Base-by-base conservation (phyloP, 2,113 vertebrate species). In the Phalacrocorax brasilianus region DNA sequence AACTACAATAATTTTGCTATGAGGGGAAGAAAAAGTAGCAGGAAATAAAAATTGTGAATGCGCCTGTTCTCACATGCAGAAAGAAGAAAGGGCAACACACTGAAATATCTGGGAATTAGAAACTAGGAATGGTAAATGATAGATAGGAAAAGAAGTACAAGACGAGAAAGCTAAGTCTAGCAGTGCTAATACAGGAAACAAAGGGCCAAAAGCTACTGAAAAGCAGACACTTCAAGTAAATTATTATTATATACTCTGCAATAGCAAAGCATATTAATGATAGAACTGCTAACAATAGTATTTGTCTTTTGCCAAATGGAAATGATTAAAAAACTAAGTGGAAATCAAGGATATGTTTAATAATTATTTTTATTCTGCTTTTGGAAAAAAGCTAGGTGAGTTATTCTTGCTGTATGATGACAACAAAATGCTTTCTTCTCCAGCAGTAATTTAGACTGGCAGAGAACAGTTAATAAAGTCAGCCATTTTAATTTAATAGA, bases 401-500 rank as follows among this genome's bases (percentile, higher is more conserved):
- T 59, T 92, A 68, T 81, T 89, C 83, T 72, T 75, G 19, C 61
- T 22, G 9, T 75, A 63, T 72, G 79, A 87, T 81, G 62, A 85
- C 89, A 96, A 89, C 45, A 78, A 86, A 92, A 74, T 74, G 18
- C 71, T 80, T 91, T 90, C 30, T 87, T 89, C 50, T 85, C 45
- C 49, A 44, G 44, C 42, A 83, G 67, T 85, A 90, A 83, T 85
- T 96, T 82, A 66, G 85, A 58, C 35, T 80, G 50, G 56, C 8
- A 14, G 50, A 83, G 28, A 11, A 32, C 44, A 62, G 83, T 84
- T 92, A 92, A 86, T 89, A 75, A 93, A 72, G 68, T 72, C 62
- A 87, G 68, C 75, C 5, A 87, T 91, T 94, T 93, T 56, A 92
- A 91, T 93, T 81, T 74, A 97, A 74, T 75, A 75, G 83, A 75